phyloP scores from a whole-genome alignment of 1,140 invertebrate species.

The Papilio polyxenes region DNA sequence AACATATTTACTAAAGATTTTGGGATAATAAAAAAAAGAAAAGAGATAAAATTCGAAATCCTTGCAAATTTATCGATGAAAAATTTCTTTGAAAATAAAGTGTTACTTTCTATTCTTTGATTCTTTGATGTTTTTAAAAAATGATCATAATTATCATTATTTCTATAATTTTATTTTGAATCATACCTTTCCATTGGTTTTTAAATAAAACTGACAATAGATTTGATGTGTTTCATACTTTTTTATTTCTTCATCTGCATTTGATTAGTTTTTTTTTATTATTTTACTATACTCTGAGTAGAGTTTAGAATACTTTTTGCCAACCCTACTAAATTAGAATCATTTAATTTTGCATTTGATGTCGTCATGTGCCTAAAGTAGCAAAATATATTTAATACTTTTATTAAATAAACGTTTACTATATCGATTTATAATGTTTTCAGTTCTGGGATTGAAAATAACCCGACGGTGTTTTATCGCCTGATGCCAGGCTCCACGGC shows the following conservation, averaged over 20 bases:
- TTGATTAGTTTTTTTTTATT: conserved; percentile 29
- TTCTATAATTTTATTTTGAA: not conserved
- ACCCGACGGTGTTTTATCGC: conserved; percentile 96
- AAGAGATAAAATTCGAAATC: not conserved
- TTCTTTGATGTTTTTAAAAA: not conserved
- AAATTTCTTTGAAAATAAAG: not conserved
- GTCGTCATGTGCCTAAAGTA: conserved; percentile 62
- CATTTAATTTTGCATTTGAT: conserved; percentile 52
- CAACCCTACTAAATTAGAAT: conserved; percentile 30
- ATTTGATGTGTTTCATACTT: conserved; percentile 30
- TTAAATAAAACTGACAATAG: conserved; percentile 5
- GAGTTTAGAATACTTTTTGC: conserved; percentile 6
- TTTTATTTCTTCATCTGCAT: conserved; percentile 28
- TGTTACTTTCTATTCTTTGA: not conserved
- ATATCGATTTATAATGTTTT: conserved; percentile 64
- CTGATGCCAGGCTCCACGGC: conserved; percentile 96
- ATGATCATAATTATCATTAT: not conserved
- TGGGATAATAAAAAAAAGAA: not conserved
- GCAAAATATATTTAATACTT: conserved; percentile 37
- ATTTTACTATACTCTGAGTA: conserved; percentile 28
- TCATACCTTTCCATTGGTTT: not conserved
- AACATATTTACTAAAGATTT: not conserved
- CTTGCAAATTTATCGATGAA: not conserved
- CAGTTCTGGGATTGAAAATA: conserved; percentile 97
- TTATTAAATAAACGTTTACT: conserved; percentile 38